A percentile compares a stretch with the other conserved stretches of the same genome.
phyloP scores from a whole-genome alignment of 2,113 vertebrate species.

The Equus przewalskii region DNA sequence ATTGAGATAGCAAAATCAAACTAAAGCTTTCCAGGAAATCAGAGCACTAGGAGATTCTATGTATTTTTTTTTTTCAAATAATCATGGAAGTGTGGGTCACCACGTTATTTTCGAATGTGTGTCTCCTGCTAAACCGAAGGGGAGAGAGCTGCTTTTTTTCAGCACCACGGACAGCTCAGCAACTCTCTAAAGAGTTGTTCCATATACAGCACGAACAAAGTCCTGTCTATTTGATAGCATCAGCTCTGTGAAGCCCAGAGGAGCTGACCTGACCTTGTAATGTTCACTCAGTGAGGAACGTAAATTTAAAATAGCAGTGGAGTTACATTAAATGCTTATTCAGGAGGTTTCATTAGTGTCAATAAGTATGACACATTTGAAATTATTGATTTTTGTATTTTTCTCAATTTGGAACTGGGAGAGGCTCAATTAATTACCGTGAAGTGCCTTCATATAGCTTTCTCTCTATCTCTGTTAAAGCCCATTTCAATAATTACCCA shows the following conservation, averaged over 20 bases:
- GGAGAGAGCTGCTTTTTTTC: neutral
- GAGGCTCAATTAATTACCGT: slow-evolving; percentile 78
- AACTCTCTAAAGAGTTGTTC: slow-evolving; percentile 35
- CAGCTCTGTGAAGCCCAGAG: slow-evolving; percentile 61
- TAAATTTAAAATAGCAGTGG: slow-evolving; percentile 74
- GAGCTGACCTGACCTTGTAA: slow-evolving; percentile 83
- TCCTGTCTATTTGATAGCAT: slow-evolving; percentile 70
- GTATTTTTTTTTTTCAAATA: neutral
- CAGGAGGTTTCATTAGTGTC: slow-evolving; percentile 80
- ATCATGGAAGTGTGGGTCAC: neutral
- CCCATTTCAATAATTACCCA: slow-evolving; percentile 65
- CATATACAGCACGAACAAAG: neutral
- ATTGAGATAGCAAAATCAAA: neutral
- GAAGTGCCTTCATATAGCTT: slow-evolving; percentile 59
- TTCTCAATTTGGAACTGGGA: slow-evolving; percentile 75
- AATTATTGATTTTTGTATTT: slow-evolving; percentile 82
- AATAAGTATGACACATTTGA: slow-evolving; percentile 79
- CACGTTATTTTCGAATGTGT: neutral
- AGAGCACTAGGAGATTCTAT: neutral
- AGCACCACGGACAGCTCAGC: slow-evolving; percentile 85
- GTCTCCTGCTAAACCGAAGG: neutral
- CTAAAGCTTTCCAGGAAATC: neutral
- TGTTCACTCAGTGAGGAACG: slow-evolving; percentile 63
- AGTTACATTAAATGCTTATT: slow-evolving; percentile 79
- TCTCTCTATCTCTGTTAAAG: slow-evolving; percentile 44